These are phyloP conservation scores for Bilobella aurantiaca DNA, from an alignment of 1,140 invertebrate species.

Conservation along the genomic window DNA sequence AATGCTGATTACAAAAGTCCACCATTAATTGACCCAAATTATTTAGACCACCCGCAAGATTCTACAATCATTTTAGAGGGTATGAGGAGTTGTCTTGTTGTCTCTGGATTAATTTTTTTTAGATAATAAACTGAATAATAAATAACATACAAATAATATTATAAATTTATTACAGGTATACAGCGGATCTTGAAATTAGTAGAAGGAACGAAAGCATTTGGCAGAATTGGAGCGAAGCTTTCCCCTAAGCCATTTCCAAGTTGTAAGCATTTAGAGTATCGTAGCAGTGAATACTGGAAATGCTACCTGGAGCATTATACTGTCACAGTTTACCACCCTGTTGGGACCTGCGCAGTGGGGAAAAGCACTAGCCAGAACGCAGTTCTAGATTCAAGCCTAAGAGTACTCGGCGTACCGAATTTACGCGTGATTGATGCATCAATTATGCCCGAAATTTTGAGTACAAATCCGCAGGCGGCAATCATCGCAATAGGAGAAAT, in stretches of 20 bases:
- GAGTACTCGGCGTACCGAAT: conserved; percentile 38
- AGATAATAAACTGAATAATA: neutral
- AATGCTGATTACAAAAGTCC: conserved; percentile 29
- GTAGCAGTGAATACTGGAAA: conserved; percentile 36
- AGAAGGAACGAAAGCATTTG: conserved; percentile 28
- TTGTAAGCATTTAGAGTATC: conserved; percentile 33
- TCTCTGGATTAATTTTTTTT: too few relatives aligned
- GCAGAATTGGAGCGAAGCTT: conserved; percentile 17
- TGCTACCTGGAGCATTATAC: conserved; percentile 37
- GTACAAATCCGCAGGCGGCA: conserved; percentile 35
- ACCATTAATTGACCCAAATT: conserved; percentile 37
- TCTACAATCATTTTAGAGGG: conserved; percentile 36
- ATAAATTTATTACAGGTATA: conserved; percentile 15
- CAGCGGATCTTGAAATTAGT: conserved; percentile 21
- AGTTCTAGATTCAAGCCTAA: conserved; percentile 41
- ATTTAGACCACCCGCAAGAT: conserved; percentile 34
- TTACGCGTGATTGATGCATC: conserved; percentile 41
- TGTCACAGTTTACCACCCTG: conserved; percentile 38
- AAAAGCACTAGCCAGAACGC: conserved; percentile 32
- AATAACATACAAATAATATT: neutral
- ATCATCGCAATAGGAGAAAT: conserved; percentile 47
- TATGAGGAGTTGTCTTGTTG: too few relatives aligned
- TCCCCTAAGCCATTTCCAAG: conserved; percentile 28
- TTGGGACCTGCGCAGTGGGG: conserved; percentile 43
- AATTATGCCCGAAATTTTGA: conserved; percentile 23